Conservation (phyloP, 53 echinoderm and acorn worm species). For the Astropecten irregularis region DNA sequence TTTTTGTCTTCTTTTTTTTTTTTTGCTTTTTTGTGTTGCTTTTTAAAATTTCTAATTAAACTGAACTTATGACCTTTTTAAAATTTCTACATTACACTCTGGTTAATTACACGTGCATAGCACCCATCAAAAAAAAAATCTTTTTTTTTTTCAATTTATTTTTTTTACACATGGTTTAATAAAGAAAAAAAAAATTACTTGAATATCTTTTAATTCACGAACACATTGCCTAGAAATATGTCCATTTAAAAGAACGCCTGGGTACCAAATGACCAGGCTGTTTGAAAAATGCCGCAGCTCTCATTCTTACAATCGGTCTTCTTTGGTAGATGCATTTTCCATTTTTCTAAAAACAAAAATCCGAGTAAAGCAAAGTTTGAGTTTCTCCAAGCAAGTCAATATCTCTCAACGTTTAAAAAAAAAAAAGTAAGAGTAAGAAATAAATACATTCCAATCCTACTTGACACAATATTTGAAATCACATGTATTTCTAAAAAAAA, state of each 20-base stretch:
- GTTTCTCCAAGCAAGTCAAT: too few species aligned
- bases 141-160: too few species aligned
- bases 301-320: background rate
- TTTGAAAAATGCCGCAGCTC: background rate
- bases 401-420: too few species aligned
- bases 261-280: background rate
- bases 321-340: too few species aligned
- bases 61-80: constrained; percentile 46
- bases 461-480: too few species aligned
- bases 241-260: background rate
- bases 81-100: constrained; percentile 61
- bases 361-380: too few species aligned
- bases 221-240: constrained; percentile 39
- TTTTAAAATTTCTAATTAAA: constrained; percentile 42
- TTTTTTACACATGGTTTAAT: constrained; percentile 40
- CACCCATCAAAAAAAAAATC: constrained; percentile 45
- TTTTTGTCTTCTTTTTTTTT: too few species aligned
- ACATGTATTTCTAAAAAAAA: too few species aligned
- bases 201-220: constrained; percentile 20
- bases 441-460: too few species aligned
- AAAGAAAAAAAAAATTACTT: too few species aligned
- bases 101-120: constrained; percentile 62
- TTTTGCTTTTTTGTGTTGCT: background rate
- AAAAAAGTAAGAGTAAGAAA: too few species aligned
- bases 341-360: background rate